These are phyloP conservation scores for Nomada ruficornis DNA, from an alignment of 2,888 invertebrate genomes.

Conservation along the genomic window DNA sequence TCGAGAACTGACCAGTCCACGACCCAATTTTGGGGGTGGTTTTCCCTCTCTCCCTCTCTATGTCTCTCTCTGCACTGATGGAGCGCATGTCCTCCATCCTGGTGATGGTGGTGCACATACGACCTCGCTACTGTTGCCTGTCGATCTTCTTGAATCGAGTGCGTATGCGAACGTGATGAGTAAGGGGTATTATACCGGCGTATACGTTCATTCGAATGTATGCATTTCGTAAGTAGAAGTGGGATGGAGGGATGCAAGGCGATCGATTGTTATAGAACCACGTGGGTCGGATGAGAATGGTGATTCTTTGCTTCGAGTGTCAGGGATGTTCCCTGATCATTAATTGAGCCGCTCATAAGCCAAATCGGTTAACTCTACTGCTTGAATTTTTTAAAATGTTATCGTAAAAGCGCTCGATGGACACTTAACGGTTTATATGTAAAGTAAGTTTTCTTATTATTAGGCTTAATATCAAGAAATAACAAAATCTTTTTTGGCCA, in stretches of 20 bases:
- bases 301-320: conserved; percentile 36
- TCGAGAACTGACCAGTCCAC: conserved; percentile 61
- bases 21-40: conserved; percentile 68
- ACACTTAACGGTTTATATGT: too few relatives aligned
- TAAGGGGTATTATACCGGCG: conserved; percentile 24
- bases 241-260: conserved; percentile 4
- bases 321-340: conserved; percentile 23
- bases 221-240: not conserved
- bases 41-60: conserved; percentile 11
- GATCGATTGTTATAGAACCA: conserved; percentile 57
- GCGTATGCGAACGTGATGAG: conserved; percentile 23
- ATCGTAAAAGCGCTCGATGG: too few relatives aligned
- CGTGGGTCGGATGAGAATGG: conserved; percentile 41
- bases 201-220: conserved; percentile 33
- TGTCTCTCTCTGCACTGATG: not conserved
- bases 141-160: conserved; percentile 53
- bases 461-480: too few relatives aligned
- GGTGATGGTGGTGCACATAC: not conserved
- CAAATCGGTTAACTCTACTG: too few relatives aligned
- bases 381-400: too few relatives aligned
- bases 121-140: not conserved
- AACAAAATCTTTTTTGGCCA: too few relatives aligned
- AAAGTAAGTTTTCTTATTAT: too few relatives aligned
- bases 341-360: conserved; percentile 36
- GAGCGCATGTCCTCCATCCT: conserved; percentile 15